Percentiles rank a stretch among this genome's conserved stretches.
Conservation (phyloP, 35 echinoderm and acorn worm species). For the Strongylocentrotus purpuratus region DNA sequence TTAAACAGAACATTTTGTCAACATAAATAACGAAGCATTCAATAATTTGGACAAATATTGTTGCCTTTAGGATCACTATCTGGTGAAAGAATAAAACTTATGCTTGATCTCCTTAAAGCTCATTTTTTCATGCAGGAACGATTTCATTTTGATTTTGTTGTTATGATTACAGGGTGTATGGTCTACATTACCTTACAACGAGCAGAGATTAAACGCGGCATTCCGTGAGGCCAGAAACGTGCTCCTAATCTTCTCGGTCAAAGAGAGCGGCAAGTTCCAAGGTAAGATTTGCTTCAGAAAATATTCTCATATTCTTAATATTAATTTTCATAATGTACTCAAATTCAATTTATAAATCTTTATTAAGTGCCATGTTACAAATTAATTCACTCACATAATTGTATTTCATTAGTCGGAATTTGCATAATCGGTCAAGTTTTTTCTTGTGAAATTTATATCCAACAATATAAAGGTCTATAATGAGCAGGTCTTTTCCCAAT, state of each 20-base stretch:
- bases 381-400: too few relatives aligned
- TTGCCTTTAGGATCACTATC: background rate
- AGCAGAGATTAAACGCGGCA: slow-evolving; percentile 86
- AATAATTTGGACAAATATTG: background rate
- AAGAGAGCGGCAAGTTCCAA: slow-evolving; percentile 99
- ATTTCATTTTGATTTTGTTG: background rate
- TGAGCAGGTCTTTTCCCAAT: too few relatives aligned
- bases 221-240: slow-evolving; percentile 84
- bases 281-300: slow-evolving; percentile 54
- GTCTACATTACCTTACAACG: slow-evolving; percentile 97
- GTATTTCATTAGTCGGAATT: too few relatives aligned
- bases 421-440: too few relatives aligned
- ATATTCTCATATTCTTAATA: too few relatives aligned
- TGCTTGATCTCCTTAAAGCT: background rate
- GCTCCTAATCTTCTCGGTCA: slow-evolving; percentile 91
- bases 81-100: too few relatives aligned
- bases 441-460: too few relatives aligned
- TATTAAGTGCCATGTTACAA: too few relatives aligned
- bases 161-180: slow-evolving; percentile 83
- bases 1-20: background rate
- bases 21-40: background rate
- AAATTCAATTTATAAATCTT: too few relatives aligned
- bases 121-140: background rate
- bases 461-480: too few relatives aligned
- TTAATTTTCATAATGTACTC: too few relatives aligned